Percentiles rank a stretch among this genome's conserved stretches.
Conservation (phyloP, 2,113 vertebrate species). For the Cavia aperea region DNA sequence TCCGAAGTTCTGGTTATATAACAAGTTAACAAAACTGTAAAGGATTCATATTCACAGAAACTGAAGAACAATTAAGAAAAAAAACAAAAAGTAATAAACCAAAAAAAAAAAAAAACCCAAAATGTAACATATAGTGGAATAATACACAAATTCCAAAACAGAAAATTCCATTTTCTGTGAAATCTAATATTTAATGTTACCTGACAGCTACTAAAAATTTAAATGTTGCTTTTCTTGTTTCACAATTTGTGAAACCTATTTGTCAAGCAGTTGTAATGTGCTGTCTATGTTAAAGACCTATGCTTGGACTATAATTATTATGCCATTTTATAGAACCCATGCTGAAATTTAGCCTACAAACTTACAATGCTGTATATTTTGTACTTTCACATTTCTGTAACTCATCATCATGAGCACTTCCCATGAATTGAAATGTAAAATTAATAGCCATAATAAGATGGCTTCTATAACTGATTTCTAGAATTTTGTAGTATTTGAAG, state of each 20-base stretch:
- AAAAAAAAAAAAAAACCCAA: neutral
- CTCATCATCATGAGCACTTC: neutral
- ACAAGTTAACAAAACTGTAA: neutral
- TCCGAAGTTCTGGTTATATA: neutral
- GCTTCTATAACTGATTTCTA: neutral
- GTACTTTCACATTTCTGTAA: neutral
- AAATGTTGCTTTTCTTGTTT: neutral
- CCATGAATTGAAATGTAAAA: constrained; percentile 15
- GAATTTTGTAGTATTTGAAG: constrained; percentile 17
- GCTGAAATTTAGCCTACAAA: constrained; percentile 1
- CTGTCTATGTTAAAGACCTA: neutral
- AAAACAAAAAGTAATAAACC: neutral
- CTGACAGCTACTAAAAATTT: neutral
- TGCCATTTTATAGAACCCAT: neutral
- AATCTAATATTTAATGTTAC: neutral
- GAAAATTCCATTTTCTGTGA: neutral
- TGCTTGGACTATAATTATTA: neutral
- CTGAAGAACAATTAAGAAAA: neutral
- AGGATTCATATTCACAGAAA: neutral
- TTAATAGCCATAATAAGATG: constrained; percentile 13
- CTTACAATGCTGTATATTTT: neutral
- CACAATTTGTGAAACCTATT: neutral
- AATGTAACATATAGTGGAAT: neutral
- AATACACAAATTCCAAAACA: neutral
- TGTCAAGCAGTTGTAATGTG: neutral